These are phyloP conservation scores for Erinaceus europaeus DNA, from an alignment of 2,113 vertebrate species.

Conservation along the genomic window DNA sequence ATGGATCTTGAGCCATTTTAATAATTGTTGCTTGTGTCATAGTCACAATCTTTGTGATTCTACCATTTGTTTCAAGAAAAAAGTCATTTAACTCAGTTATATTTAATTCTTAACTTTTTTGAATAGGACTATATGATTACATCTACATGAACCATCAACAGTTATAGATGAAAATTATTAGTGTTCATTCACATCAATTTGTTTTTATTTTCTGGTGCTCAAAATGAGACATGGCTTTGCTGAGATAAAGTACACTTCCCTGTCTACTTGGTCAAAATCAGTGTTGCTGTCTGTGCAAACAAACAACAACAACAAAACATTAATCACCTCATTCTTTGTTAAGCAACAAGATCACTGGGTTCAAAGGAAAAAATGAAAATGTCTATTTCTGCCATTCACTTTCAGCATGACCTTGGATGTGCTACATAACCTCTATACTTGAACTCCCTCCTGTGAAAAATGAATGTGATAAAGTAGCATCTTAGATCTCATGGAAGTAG, in stretches of 20 bases:
- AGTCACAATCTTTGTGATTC: too few species aligned
- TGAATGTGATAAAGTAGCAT: constrained; percentile 56
- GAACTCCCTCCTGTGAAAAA: constrained; percentile 55
- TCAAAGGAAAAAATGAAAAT: not conserved
- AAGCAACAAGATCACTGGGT: not conserved
- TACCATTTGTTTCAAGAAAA: not conserved
- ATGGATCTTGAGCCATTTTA: too few species aligned
- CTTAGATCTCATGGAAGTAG: constrained; percentile 50
- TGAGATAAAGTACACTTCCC: not conserved
- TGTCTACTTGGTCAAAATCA: not conserved
- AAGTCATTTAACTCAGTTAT: not conserved
- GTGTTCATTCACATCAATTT: constrained; percentile 20
- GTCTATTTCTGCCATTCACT: not conserved
- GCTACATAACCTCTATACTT: constrained; percentile 42
- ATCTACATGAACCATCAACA: not conserved
- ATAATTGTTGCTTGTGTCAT: too few species aligned
- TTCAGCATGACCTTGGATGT: constrained; percentile 48
- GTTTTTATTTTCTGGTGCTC: not conserved
- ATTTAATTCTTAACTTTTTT: not conserved
- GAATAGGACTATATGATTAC: not conserved
- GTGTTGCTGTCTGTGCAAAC: not conserved
- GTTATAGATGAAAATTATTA: not conserved
- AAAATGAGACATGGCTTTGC: not conserved
- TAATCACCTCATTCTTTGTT: not conserved
- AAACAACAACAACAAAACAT: not conserved